Conservation (phyloP, 2,113 vertebrate species). For the Indicator maculatus region DNA sequence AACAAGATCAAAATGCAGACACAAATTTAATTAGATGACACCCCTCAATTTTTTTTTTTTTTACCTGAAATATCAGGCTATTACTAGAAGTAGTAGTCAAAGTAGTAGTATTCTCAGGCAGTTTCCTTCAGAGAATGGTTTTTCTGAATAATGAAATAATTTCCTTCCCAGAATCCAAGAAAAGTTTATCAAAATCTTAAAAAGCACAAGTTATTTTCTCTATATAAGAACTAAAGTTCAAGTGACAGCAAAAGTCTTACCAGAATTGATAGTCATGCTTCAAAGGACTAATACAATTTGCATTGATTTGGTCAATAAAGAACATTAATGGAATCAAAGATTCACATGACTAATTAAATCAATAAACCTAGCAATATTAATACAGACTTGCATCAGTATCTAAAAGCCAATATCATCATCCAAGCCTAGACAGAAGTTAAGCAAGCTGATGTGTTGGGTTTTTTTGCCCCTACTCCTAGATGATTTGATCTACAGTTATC, state of each 20-base stretch:
- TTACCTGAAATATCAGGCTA: neutral
- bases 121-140: neutral
- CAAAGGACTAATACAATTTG: slow-evolving; percentile 26
- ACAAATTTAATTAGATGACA: neutral
- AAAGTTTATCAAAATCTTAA: neutral
- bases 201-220: neutral
- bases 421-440: neutral
- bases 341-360: slow-evolving; percentile 47
- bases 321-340: slow-evolving; percentile 17
- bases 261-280: neutral
- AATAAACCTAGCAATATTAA: slow-evolving; percentile 42
- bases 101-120: neutral
- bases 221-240: neutral
- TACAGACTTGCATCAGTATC: neutral
- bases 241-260: neutral
- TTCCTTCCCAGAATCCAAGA: neutral
- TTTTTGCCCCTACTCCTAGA: neutral
- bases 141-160: neutral
- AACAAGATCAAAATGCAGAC: neutral
- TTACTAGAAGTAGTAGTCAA: no score
- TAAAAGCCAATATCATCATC: slow-evolving; percentile 1
- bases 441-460: neutral
- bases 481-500: neutral
- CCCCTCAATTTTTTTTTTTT: rapidly evolving
- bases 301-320: neutral